Percentiles rank a stretch among this genome's conserved stretches.
Conservation (phyloP, 2,113 vertebrate genomes). For the Tenebrosternarchus preto region DNA sequence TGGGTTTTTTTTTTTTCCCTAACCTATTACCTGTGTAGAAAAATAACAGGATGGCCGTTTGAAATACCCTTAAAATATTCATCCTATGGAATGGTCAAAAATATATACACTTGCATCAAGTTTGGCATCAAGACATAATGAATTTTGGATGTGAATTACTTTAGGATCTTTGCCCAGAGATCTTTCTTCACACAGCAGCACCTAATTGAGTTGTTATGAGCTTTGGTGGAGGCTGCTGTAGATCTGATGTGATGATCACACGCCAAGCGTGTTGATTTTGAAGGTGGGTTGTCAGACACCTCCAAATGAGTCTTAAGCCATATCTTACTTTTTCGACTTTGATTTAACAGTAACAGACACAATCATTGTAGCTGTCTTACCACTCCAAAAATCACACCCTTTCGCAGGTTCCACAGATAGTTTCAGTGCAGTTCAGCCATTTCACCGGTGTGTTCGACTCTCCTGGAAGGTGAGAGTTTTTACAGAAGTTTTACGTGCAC, state of each 20-base stretch:
- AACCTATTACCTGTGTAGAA: neutral
- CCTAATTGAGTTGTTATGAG: conserved; percentile 44
- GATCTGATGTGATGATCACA: conserved; percentile 18
- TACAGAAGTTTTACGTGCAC: neutral
- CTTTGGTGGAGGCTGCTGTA: conserved; percentile 47
- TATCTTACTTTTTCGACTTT: neutral
- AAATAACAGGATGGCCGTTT: neutral
- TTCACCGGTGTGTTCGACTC: neutral
- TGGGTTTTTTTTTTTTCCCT: conserved; percentile 2
- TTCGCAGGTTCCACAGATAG: neutral
- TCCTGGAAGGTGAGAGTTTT: neutral
- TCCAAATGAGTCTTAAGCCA: neutral
- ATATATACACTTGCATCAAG: conserved; percentile 37
- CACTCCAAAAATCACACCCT: neutral
- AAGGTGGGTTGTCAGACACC: neutral
- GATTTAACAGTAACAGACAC: too few relatives aligned
- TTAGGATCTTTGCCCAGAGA: conserved; percentile 34
- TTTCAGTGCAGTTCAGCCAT: neutral
- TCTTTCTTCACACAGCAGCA: conserved; percentile 30
- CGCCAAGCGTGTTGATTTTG: neutral
- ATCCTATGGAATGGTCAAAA: conserved; percentile 32
- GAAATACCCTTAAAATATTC: conserved; percentile 42
- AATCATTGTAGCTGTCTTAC: neutral
- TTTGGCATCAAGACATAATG: conserved; percentile 56
- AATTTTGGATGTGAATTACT: conserved; percentile 50